Evolutionary conservation across 2,113 vertebrate genomes (phyloP), one percentile per base, ranked within the genome.

Genomic region (Sclerurus mexicanus): DNA sequence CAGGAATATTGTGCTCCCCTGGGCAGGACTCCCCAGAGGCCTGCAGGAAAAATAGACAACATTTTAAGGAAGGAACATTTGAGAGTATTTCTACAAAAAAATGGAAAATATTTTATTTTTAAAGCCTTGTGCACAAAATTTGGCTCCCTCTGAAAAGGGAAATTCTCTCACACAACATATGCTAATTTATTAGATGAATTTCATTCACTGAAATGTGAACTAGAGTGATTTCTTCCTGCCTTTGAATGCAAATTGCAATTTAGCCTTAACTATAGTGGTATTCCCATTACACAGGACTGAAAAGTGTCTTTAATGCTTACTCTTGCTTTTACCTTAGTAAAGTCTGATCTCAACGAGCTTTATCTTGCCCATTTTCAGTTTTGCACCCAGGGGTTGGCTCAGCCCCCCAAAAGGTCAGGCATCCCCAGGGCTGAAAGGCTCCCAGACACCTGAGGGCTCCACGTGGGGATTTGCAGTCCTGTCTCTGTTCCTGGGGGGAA

Each of bases 201-300:
- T 92, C 46, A 71, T 82, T 88, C 60, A 85, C 9, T 66, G 89
- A 53, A 75, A 92, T 58, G 52, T 2, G 74, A 85, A 82, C 69
- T 50, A 42, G 27, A 47, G 64, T 77, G 66, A 90, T 95, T 92
- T 90, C 50, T 85, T 56, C 78, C 68, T 87, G 49, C 60, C 85
- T 95, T 63, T 85, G 40, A 77, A 92, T 74, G 69, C 69, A 92
- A 92, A 80, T 74, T 85, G 37, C 71, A 71, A 44, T 85, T 92
- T 91, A 95, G 39, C 40, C 64, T 50, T 77, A 89, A 63, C 73
- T 84, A 28, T 87, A 68, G 60, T 0, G 11, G 15, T 60, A 37
- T 87, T 91, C 74, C 64, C 82, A 82, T 85, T 78, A 63, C 33
- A 46, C 5, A 11, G 37, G 9, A 27, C 64, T 90, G 82, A 74